Evolutionary conservation across 2,797 vertebrate genomes (phyloP).

Genomic region (Gephyroberyx darwinii): DNA sequence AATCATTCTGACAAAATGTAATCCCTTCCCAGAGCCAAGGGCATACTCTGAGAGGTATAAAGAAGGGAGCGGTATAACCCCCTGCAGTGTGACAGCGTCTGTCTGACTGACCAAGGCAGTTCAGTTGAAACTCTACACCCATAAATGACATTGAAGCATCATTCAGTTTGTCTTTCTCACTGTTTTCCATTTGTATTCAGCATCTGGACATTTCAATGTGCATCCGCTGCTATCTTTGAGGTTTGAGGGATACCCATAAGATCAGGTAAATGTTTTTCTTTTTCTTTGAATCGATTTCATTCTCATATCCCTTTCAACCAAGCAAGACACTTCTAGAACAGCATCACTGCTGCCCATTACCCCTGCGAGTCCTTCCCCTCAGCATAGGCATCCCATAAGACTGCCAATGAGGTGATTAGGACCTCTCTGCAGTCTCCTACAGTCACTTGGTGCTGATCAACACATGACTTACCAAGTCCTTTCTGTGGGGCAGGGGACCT

Average conservation of each 20-base stretch:
- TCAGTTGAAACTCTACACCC: no score
- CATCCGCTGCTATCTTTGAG: neutral
- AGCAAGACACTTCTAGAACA: conserved; percentile 8
- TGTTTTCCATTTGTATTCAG: neutral
- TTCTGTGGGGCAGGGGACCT: conserved; percentile 95
- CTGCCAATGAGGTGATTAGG: conserved; percentile 16
- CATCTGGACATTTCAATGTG: neutral
- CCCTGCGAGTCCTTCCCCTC: conserved; percentile 1
- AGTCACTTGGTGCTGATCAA: conserved; percentile 11
- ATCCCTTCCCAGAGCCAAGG: conserved; percentile 1
- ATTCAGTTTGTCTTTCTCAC: no score
- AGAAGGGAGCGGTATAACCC: neutral
- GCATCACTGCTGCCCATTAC: neutral
- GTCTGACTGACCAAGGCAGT: no score
- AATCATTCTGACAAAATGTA: conserved; percentile 3
- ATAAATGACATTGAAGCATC: no score
- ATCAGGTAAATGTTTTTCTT: neutral
- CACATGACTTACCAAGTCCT: conserved; percentile 89
- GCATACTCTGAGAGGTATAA: neutral
- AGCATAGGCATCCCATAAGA: neutral
- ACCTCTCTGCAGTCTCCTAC: conserved; percentile 23
- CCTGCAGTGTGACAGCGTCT: neutral
- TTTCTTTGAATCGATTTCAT: neutral
- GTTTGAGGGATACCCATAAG: neutral
- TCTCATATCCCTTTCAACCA: conserved; percentile 8